phyloP scores from a whole-genome alignment of 2,113 vertebrate genomes.

The Rostratula benghalensis region DNA sequence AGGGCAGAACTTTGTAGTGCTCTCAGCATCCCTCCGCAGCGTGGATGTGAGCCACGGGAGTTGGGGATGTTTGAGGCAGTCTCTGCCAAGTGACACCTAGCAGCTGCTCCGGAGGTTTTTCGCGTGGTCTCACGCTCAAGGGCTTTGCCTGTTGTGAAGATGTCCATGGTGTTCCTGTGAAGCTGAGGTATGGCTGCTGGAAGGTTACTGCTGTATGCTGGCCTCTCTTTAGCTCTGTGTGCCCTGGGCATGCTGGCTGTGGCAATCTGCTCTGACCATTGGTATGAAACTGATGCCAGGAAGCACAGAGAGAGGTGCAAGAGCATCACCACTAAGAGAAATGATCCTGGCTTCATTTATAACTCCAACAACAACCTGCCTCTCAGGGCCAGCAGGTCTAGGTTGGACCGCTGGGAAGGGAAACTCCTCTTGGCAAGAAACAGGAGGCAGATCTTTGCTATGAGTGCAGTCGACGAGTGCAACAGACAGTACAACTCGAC shows the following conservation, averaged over 20 bases:
- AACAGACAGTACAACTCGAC: slow-evolving; percentile 97
- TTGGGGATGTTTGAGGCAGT: slow-evolving; percentile 30
- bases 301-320: slow-evolving; percentile 96
- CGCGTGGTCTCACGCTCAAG: background rate
- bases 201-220: slow-evolving; percentile 96
- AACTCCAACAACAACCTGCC: slow-evolving; percentile 99
- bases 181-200: slow-evolving; percentile 96
- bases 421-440: slow-evolving; percentile 90
- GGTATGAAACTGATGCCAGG: slow-evolving; percentile 98
- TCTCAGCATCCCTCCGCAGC: background rate
- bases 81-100: slow-evolving; percentile 15
- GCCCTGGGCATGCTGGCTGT: slow-evolving; percentile 98
- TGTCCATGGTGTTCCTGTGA: slow-evolving; percentile 82
- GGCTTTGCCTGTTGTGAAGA: slow-evolving; percentile 65
- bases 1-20: slow-evolving; percentile 69
- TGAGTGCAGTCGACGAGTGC: slow-evolving; percentile 95
- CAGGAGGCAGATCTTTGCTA: slow-evolving; percentile 95
- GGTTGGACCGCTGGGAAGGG: slow-evolving; percentile 90
- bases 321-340: slow-evolving; percentile 92
- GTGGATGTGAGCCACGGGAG: slow-evolving; percentile 24
- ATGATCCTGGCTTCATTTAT: slow-evolving; percentile 98
- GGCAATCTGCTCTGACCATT: slow-evolving; percentile 98
- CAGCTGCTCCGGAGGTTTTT: background rate
- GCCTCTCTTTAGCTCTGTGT: slow-evolving; percentile 95
- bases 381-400: slow-evolving; percentile 88